Percentiles rank a stretch among this genome's conserved stretches.
phyloP scores from a whole-genome alignment of 2,888 invertebrate genomes.

The Ashinkailepas kermadecensis region DNA sequence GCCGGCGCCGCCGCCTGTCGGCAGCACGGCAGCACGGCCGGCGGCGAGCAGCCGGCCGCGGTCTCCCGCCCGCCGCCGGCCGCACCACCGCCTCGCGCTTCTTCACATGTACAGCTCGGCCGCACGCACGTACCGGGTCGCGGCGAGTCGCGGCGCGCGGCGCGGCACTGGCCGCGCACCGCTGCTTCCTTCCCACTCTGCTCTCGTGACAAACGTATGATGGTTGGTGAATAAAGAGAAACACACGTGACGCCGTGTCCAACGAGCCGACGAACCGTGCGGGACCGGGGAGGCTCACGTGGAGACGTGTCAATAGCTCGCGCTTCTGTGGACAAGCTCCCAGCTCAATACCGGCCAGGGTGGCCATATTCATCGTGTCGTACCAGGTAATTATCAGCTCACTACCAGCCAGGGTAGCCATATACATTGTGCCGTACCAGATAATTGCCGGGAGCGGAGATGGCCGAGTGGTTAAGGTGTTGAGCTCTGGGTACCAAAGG shows the following conservation, averaged over 20 bases:
- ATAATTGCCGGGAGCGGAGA: too few species aligned
- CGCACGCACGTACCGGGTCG: conserved; percentile 5
- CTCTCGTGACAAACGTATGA: neutral
- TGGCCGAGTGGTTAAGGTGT: too few species aligned
- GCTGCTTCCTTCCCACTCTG: neutral
- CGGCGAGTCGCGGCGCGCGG: neutral
- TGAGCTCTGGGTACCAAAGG: too few species aligned
- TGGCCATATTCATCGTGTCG: too few species aligned
- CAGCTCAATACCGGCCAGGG: too few species aligned
- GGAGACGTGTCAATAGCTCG: too few species aligned
- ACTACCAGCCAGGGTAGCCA: too few species aligned
- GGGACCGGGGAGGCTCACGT: too few species aligned
- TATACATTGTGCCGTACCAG: too few species aligned
- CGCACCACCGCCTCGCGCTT: neutral
- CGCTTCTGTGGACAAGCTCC: too few species aligned
- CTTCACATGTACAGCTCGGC: neutral
- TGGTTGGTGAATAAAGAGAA: neutral
- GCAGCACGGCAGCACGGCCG: conserved; percentile 21
- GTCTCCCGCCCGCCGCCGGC: neutral
- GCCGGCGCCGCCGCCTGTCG: neutral
- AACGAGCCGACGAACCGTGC: too few species aligned
- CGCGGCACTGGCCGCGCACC: neutral
- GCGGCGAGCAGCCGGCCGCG: conserved; percentile 25
- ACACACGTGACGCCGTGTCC: neutral
- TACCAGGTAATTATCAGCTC: too few species aligned